A percentile compares a stretch with the other conserved stretches of the same genome.
Evolutionary conservation across 2,888 invertebrate species (phyloP).

Genomic region (Phania funesta): DNA sequence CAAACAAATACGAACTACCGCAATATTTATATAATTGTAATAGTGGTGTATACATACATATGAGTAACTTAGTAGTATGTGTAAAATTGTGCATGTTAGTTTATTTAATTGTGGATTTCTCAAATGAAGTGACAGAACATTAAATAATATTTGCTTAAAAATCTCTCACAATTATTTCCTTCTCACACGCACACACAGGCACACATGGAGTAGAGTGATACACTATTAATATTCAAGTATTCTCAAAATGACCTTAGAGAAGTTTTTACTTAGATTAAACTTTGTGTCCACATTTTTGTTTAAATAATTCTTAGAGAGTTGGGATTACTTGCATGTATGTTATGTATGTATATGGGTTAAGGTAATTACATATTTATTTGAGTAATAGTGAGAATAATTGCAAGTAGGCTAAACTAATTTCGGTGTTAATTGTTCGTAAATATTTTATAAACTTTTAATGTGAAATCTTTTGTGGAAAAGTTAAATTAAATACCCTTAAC

Average conservation of each 20-base stretch:
- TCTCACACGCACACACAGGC: not conserved
- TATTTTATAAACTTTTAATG: constrained; percentile 59
- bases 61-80: no score
- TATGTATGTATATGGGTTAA: not conserved
- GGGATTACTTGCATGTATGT: no score
- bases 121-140: constrained; percentile 54
- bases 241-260: constrained; percentile 33
- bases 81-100: no score
- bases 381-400: not conserved
- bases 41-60: no score
- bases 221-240: constrained; percentile 33
- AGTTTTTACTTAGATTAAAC: constrained; percentile 3
- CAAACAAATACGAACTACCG: not conserved
- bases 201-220: not conserved
- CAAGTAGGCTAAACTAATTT: constrained; percentile 48
- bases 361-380: not conserved
- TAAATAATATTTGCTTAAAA: constrained; percentile 48
- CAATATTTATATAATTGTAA: no score
- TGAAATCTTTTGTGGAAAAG: constrained; percentile 50
- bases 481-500: constrained; percentile 50
- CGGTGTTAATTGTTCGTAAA: constrained; percentile 62
- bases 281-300: constrained; percentile 13
- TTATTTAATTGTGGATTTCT: constrained; percentile 11
- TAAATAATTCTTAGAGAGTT: not conserved
- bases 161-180: constrained; percentile 6